These are phyloP conservation scores for Labroides dimidiatus DNA, from an alignment of 2,797 vertebrate species.

Conservation along the genomic window DNA sequence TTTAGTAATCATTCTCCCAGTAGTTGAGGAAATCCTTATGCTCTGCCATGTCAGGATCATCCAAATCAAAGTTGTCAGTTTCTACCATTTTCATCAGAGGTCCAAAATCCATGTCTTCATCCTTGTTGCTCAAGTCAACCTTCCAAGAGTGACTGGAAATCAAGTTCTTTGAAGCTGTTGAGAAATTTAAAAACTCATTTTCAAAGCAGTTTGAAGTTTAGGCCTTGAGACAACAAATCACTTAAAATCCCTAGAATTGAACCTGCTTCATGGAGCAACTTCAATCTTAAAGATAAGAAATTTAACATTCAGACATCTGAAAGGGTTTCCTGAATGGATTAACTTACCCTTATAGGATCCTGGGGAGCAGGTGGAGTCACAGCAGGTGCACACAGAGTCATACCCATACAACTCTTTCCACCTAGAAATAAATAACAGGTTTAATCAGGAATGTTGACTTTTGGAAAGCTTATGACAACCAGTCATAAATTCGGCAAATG, in stretches of 20 bases:
- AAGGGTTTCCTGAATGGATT: not conserved
- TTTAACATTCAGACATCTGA: no score
- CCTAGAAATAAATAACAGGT: slow-evolving; percentile 48
- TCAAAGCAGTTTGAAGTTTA: not conserved
- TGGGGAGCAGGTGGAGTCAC: slow-evolving; percentile 55
- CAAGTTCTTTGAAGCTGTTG: slow-evolving; percentile 16
- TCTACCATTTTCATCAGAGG: not conserved
- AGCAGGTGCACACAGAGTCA: slow-evolving; percentile 71
- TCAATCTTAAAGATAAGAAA: not conserved
- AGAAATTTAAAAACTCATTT: not conserved
- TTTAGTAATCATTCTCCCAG: slow-evolving; percentile 32
- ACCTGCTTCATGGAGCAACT: not conserved
- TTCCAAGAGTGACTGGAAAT: slow-evolving; percentile 67
- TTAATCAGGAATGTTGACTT: not conserved
- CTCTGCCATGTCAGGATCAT: not conserved
- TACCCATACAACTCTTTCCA: slow-evolving; percentile 77
- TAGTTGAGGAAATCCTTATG: not conserved
- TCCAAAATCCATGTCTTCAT: not conserved
- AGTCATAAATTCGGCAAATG: no score
- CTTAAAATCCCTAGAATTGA: not conserved
- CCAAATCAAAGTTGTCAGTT: not conserved
- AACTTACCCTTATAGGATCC: slow-evolving; percentile 34
- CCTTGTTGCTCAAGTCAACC: slow-evolving; percentile 23
- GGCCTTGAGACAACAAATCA: rapidly evolving
- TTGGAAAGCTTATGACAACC: no score